A percentile compares a stretch with the other conserved stretches of the same genome.
phyloP scores from a whole-genome alignment of 2,888 invertebrate species.

The Eupsilia transversa region DNA sequence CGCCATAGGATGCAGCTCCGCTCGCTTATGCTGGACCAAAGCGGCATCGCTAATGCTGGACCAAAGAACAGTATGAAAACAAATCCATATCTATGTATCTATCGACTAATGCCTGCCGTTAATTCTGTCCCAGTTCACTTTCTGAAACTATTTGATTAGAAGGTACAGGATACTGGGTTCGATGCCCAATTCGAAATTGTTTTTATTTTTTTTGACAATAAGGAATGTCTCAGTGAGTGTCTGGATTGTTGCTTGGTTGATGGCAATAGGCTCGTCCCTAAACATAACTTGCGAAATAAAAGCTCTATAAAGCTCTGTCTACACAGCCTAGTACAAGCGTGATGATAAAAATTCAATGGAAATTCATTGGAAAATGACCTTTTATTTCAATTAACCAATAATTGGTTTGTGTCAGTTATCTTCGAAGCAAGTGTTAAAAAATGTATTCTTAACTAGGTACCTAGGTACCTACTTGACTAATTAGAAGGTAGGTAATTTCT shows the following conservation, averaged over 20 bases:
- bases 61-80: too few species aligned
- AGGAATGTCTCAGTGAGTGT: not conserved
- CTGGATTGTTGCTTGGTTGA: not conserved
- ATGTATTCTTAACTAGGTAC: not conserved
- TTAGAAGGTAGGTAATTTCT: not conserved
- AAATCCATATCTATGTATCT: too few species aligned
- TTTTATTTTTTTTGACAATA: too few species aligned
- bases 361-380: slow-evolving; percentile 13
- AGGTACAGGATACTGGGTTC: too few species aligned
- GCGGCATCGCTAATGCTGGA: too few species aligned
- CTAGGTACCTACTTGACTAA: not conserved
- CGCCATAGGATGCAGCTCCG: too few species aligned
- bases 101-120: not conserved
- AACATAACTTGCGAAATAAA: not conserved
- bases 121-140: not conserved
- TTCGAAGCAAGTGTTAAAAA: not conserved
- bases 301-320: too few species aligned
- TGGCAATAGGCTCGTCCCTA: not conserved
- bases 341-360: too few species aligned
- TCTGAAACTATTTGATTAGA: not conserved
- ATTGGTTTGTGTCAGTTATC: not conserved
- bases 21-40: too few species aligned
- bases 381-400: slow-evolving; percentile 9
- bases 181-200: too few species aligned
- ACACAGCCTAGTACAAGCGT: not conserved